Conservation (phyloP, 2,113 vertebrate genomes). For the Plecotus auritus region DNA sequence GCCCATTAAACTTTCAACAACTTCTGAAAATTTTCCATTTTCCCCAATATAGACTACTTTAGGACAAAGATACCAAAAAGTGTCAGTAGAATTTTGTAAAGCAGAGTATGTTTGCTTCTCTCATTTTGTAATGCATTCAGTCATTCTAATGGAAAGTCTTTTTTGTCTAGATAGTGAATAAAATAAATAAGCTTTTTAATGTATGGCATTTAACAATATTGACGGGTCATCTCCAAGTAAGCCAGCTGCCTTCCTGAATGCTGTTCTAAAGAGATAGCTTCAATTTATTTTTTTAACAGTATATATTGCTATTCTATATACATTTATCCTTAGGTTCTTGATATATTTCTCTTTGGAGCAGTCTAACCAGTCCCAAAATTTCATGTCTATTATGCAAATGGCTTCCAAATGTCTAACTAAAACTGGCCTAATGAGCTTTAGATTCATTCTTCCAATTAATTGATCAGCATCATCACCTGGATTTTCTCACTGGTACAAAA, state of each 20-base stretch:
- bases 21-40: background rate
- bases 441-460: conserved; percentile 35
- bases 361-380: background rate
- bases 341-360: background rate
- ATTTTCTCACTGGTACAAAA: conserved; percentile 13
- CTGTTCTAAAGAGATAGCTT: background rate
- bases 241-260: background rate
- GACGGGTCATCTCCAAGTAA: background rate
- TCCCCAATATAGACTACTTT: background rate
- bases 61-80: background rate
- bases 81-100: background rate
- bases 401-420: conserved; percentile 8
- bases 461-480: conserved; percentile 21
- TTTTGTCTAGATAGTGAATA: background rate
- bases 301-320: background rate
- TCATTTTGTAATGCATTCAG: background rate
- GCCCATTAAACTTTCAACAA: too few relatives aligned
- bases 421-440: conserved; percentile 31
- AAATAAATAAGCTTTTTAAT: background rate
- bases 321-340: background rate
- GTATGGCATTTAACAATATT: background rate
- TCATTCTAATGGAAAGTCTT: background rate
- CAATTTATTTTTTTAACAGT: background rate
- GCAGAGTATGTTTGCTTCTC: background rate
- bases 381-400: conserved; percentile 5